Evolutionary conservation across 2,797 vertebrate genomes (phyloP), one percentile per base, ranked within the genome.

Genomic region (Numenius phaeopus): DNA sequence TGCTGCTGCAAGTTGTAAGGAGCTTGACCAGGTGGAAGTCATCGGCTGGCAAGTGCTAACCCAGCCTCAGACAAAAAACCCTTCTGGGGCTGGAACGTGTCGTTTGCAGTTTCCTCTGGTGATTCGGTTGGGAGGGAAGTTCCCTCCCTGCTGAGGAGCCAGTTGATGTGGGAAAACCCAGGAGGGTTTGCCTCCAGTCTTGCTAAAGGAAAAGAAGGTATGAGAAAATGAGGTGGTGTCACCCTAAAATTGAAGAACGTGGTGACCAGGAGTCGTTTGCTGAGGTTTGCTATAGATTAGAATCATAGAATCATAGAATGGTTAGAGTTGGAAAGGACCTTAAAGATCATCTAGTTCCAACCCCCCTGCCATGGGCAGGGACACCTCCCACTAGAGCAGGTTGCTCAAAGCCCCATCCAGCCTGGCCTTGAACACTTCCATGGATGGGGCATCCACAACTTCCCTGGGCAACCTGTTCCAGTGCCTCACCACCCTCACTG

Each of bases 191-290:
- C 34, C 30, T 84, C 7, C 6, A 10, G 37, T 42, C 54, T 46
- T 46, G 2, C 3, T 10, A 16, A 55, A 55, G 5, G 18, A 47
- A 19, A 21, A 11, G 30, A 19, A 76, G 32, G 26, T 7, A 1
- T 15, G 66, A 87, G 75, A 27, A 80, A 69, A 26, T 3, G 54
- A 42, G 77, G 7, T 20, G 81, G 30, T 29, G 24, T 27, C 73
- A 2, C 18, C 30, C 70, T 55, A 30, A 59, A 12, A 3, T 2
- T 5, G 39, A 29, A 70, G 54, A 50, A 11, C 1, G 0, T 17
- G 21, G 49, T 69, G 40, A 27, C 32, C 2, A 0, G 24, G 52
- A 46, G 57, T 6, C 29, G 1, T 10, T 22, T 30, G 44, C 52
- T 8, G 30, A 27, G 75, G 19, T 29, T 70, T 32, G 81, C 57